A percentile compares a stretch with the other conserved stretches of the same genome.
phyloP scores from a whole-genome alignment of 1,140 invertebrate species.

The Drosophila serrata region DNA sequence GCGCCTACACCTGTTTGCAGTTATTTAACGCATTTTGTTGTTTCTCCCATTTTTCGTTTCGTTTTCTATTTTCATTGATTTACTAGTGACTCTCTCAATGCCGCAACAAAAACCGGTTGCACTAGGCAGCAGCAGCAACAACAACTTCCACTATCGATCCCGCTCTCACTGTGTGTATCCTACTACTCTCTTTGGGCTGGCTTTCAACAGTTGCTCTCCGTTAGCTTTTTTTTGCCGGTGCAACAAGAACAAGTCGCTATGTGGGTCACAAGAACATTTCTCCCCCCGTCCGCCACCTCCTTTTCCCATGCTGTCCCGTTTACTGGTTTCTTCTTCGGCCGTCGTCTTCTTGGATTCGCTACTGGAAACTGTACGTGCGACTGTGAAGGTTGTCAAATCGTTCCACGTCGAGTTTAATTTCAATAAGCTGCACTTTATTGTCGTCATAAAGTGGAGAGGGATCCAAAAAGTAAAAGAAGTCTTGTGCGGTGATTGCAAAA shows the following conservation, averaged over 20 bases:
- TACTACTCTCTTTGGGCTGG: conserved; percentile 26
- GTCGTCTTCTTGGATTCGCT: conserved; percentile 12
- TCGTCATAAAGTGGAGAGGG: conserved; percentile 33
- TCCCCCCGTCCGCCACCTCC: background rate
- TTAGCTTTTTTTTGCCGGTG: conserved; percentile 68
- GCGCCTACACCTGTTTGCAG: conserved; percentile 70
- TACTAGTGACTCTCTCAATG: conserved; percentile 63
- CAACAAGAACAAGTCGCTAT: conserved; percentile 61
- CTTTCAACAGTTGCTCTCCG: conserved; percentile 41
- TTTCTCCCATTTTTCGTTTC: conserved; percentile 40
- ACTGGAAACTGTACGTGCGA: conserved; percentile 64
- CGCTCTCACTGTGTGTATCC: conserved; percentile 32
- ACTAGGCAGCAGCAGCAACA: conserved; percentile 4
- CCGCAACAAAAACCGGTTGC: conserved; percentile 53
- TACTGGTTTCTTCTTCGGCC: conserved; percentile 22
- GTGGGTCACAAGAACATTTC: conserved; percentile 58
- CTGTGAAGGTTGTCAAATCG: conserved; percentile 55
- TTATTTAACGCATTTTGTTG: conserved; percentile 66
- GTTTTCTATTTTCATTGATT: conserved; percentile 63
- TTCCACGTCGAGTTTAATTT: conserved; percentile 43
- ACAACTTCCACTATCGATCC: conserved; percentile 44
- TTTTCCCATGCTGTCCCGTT: conserved; percentile 32
- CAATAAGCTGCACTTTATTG: conserved; percentile 67
- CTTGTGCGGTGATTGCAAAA: conserved; percentile 31
- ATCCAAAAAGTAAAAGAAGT: conserved; percentile 32